These are phyloP conservation scores for Lepilemur septentrionalis DNA, from an alignment of 2,797 vertebrate species.

Conservation along the genomic window DNA sequence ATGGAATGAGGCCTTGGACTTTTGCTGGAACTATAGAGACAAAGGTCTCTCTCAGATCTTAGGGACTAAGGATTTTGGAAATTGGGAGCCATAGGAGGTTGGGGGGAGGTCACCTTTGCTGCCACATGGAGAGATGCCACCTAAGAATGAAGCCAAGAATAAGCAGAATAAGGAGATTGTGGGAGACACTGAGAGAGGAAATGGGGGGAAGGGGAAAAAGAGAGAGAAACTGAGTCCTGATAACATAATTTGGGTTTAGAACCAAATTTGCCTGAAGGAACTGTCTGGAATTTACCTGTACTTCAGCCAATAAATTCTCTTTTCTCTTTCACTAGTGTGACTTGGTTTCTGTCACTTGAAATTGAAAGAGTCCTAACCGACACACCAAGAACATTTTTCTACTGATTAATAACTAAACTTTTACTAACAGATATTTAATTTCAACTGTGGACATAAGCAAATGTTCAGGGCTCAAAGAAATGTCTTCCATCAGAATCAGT, in stretches of 20 bases:
- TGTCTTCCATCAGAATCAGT: not conserved
- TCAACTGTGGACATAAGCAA: not conserved
- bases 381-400: not conserved
- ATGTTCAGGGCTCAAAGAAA: not conserved
- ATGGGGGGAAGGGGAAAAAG: not conserved
- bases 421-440: not conserved
- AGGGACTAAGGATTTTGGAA: not conserved
- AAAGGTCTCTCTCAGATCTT: not conserved
- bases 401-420: not conserved
- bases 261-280: not conserved
- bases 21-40: not conserved
- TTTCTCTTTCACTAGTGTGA: not conserved
- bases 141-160: not conserved
- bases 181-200: not conserved
- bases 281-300: not conserved
- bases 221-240: not conserved
- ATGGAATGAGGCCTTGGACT: not conserved
- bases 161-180: not conserved
- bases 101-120: not conserved
- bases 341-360: not conserved
- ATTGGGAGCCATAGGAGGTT: not conserved
- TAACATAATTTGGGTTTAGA: not conserved
- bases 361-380: not conserved
- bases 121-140: not conserved
- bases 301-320: not conserved